These are phyloP conservation scores for Cavia aperea DNA, from an alignment of 2,113 vertebrate genomes.

Conservation along the genomic window DNA sequence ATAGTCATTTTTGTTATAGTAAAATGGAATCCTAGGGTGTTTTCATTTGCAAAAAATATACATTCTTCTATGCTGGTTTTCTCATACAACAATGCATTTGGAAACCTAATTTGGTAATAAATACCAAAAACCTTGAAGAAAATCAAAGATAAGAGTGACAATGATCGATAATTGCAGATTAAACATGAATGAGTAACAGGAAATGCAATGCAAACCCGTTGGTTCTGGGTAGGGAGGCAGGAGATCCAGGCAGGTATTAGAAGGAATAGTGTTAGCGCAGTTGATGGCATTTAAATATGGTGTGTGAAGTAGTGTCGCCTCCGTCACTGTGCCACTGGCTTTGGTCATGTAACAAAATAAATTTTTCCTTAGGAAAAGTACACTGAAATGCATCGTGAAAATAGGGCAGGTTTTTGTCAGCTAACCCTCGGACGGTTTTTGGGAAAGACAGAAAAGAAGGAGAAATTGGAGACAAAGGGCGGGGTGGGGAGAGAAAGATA, in stretches of 20 bases:
- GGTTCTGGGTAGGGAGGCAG: not conserved
- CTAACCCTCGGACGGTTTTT: not conserved
- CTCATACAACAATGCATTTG: not conserved
- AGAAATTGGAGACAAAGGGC: not conserved
- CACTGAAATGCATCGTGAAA: not conserved
- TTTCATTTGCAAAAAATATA: not conserved
- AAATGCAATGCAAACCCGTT: not conserved
- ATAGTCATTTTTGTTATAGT: not conserved
- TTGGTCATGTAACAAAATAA: not conserved
- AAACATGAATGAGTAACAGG: not conserved
- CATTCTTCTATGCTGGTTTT: not conserved
- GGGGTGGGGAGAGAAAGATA: no score
- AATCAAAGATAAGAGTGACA: not conserved
- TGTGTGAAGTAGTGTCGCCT: not conserved
- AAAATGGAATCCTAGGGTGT: not conserved
- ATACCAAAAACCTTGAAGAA: not conserved
- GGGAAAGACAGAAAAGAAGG: not conserved
- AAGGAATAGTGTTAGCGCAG: not conserved
- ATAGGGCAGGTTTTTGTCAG: not conserved
- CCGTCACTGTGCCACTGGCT: not conserved
- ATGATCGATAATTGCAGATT: not conserved
- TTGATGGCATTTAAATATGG: not conserved
- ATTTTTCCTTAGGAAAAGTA: not conserved
- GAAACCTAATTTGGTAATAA: not conserved
- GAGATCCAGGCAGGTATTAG: not conserved